Conservation (phyloP, 2,797 vertebrate genomes). For the Sebastes aleutianus region DNA sequence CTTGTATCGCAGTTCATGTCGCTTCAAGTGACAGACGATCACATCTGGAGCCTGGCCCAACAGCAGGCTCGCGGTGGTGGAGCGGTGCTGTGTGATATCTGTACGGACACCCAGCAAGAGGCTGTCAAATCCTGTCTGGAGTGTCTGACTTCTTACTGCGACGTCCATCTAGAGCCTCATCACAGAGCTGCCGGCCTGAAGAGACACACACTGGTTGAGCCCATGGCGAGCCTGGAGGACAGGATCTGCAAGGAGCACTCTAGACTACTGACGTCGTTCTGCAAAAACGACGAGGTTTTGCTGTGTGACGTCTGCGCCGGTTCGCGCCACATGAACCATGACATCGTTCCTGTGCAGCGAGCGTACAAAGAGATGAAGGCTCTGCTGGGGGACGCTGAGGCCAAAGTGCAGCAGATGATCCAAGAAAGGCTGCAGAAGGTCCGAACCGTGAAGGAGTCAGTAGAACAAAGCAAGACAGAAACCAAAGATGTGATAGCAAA, state of each 20-base stretch:
- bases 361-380: conserved; percentile 2
- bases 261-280: conserved; percentile 28
- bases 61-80: background rate
- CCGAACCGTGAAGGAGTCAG: background rate
- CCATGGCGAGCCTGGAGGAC: conserved; percentile 15
- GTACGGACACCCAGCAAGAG: conserved; percentile 2
- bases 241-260: conserved; percentile 46
- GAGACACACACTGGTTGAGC: conserved; percentile 53
- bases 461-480: conserved; percentile 17
- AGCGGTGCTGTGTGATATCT: conserved; percentile 53
- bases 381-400: conserved; percentile 6
- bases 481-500: background rate
- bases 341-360: background rate
- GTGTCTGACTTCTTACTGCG: conserved; percentile 63
- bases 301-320: conserved; percentile 51
- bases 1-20: conserved; percentile 30
- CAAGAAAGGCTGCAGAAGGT: conserved; percentile 39
- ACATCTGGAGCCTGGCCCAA: background rate
- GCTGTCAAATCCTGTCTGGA: conserved; percentile 66
- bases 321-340: background rate
- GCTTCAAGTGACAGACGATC: background rate
- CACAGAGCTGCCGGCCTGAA: conserved; percentile 40
- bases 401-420: conserved; percentile 38
- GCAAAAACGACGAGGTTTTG: conserved; percentile 26
- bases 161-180: conserved; percentile 55